phyloP scores from a whole-genome alignment of 2,113 vertebrate genomes.

The Eudyptes chrysolophus region DNA sequence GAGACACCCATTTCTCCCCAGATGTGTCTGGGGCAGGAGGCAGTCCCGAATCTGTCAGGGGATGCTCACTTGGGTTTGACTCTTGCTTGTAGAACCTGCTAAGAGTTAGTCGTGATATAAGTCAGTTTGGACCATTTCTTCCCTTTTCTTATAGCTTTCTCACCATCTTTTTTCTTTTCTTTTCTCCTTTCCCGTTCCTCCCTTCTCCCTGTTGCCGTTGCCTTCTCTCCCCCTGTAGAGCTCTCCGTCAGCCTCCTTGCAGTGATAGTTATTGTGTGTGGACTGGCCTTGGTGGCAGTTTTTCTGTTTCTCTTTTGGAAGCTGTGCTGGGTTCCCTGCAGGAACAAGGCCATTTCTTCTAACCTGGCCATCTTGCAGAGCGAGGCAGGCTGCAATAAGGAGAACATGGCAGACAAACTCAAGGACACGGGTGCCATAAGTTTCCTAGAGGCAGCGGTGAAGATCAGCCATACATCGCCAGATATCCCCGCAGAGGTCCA shows the following conservation, averaged over 20 bases:
- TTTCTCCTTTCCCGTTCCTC: background rate
- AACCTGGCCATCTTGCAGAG: conserved; percentile 60
- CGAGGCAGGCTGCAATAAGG: conserved; percentile 54
- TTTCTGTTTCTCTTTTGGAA: conserved; percentile 93
- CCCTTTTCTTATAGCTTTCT: conserved; percentile 41
- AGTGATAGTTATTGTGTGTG: conserved; percentile 86
- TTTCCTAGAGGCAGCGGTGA: conserved; percentile 92
- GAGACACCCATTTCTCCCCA: background rate
- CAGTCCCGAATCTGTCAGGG: rapidly evolving
- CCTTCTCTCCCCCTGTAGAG: conserved; percentile 78
- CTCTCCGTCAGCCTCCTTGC: conserved; percentile 90
- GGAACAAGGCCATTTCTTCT: conserved; percentile 79
- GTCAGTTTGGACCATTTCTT: background rate
- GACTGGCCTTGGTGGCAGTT: conserved; percentile 89
- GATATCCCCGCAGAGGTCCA: conserved; percentile 94
- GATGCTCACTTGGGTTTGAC: background rate
- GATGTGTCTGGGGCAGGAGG: background rate
- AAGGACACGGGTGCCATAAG: conserved; percentile 84
- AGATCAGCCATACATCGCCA: conserved; percentile 95
- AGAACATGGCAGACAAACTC: conserved; percentile 90
- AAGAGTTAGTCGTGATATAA: background rate
- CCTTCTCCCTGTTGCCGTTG: conserved; percentile 29
- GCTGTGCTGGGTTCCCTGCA: conserved; percentile 88
- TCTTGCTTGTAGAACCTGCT: background rate
- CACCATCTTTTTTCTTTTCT: conserved; percentile 56